Evolutionary conservation across 2,888 invertebrate species (phyloP), one percentile per base, ranked within the genome.

Genomic region (Archips crataeganus): DNA sequence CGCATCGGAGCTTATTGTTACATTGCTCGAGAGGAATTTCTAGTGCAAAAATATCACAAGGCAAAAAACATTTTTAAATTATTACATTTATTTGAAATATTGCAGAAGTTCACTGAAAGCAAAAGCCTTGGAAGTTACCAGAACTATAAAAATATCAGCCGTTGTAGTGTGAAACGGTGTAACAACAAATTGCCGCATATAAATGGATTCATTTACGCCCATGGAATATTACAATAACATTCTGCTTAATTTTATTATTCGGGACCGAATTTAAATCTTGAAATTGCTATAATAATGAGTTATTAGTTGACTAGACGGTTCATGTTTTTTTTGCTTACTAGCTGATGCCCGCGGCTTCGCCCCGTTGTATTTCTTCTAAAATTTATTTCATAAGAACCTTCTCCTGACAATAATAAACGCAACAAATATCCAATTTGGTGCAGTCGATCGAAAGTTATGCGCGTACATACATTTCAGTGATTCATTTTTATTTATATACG

Each of bases 131-230:
- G 61, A 62, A 34, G 54, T 63, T 39, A 57, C n/a, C 67, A 64
- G 70, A 70, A 62, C 69, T 15, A 82, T 84, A 84, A 84, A 39
- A 83, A 85, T 84, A 81, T 51, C 36, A 13, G 81, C 78, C 77
- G 80, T 77, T 82, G 36, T 15, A 82, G 81, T 81, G 84, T 85
- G 84, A 84, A 85, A 82, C 80, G 81, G 83, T 81, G 84, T 81
- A 83, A 82, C 82, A 82, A 84, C 84, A 80, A 79, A 79, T 79
- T 79, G 77, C 81, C 84, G 89, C 85, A 89, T 89, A 87, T 81
- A 88, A 87, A 89, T 88, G 78, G 87, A 67, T 81, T 87, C 82
- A 86, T 89, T 88, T 81, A 74, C 76, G 74, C 75, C 74, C 36
- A n/a, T 77, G 78, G 78, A 67, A 67, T 79, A 81, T 80, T 51